phyloP scores from a whole-genome alignment of 2,113 vertebrate genomes.

The Python bivittatus region DNA sequence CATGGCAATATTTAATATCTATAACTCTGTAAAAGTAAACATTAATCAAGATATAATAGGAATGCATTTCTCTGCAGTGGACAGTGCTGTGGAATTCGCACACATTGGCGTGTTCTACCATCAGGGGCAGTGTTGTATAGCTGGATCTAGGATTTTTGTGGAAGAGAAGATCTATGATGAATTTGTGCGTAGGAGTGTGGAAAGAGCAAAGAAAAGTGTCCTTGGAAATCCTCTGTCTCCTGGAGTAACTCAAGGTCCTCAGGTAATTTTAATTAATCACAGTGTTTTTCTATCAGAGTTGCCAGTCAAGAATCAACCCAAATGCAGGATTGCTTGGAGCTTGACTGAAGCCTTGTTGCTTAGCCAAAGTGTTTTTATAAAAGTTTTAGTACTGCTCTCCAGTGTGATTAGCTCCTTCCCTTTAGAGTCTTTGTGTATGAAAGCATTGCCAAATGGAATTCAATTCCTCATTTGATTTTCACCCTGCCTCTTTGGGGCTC shows the following conservation, averaged over 20 bases:
- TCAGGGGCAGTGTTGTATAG: constrained; percentile 88
- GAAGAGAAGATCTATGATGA: constrained; percentile 86
- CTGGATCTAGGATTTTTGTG: constrained; percentile 88
- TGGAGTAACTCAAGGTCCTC: constrained; percentile 83
- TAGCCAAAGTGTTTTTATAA: neutral
- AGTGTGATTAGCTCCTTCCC: neutral
- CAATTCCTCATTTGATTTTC: neutral
- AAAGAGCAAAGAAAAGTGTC: constrained; percentile 77
- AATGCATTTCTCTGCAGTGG: constrained; percentile 74
- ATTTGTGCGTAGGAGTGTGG: constrained; percentile 81
- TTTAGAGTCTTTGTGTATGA: neutral
- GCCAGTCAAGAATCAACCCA: neutral
- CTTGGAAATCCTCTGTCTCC: constrained; percentile 82
- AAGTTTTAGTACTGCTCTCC: neutral
- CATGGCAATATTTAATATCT: rapidly evolving
- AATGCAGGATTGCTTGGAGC: neutral
- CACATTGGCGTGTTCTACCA: constrained; percentile 87
- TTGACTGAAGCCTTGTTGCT: neutral
- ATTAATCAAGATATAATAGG: neutral
- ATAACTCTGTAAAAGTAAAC: neutral
- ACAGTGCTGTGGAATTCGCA: constrained; percentile 79
- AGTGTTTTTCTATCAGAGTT: neutral
- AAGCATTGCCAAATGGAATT: neutral
- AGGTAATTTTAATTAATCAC: constrained; percentile 66
- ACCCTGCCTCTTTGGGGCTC: neutral